Percentiles rank a stretch among this genome's conserved stretches.
Conservation (phyloP, 1,140 invertebrate genomes). For the Papilio helenus region DNA sequence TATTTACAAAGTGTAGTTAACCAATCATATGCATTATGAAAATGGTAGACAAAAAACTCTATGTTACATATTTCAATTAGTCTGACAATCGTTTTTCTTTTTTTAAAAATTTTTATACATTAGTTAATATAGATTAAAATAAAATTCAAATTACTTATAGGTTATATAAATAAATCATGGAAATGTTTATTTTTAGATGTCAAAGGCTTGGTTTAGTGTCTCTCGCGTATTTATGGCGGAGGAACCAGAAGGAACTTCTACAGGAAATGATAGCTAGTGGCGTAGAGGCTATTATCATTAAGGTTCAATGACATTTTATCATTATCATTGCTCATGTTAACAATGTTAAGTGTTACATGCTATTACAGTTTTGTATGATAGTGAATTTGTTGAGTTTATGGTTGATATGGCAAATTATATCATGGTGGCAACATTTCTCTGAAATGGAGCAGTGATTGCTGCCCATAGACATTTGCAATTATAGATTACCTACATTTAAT, state of each 20-base stretch:
- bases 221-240: slow-evolving; percentile 96
- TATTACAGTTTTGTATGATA: background rate
- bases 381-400: no score
- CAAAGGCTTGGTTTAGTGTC: slow-evolving; percentile 93
- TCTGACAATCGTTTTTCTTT: no score
- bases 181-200: slow-evolving; percentile 86
- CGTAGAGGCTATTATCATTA: slow-evolving; percentile 97
- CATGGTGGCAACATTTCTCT: no score
- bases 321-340: slow-evolving; percentile 26
- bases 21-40: no score
- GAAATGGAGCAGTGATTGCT: no score
- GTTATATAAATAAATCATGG: slow-evolving; percentile 6
- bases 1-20: no score
- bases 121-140: background rate
- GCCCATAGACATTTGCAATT: no score
- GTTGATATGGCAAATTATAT: no score
- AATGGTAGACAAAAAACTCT: no score
- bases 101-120: background rate
- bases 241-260: slow-evolving; percentile 96
- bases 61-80: no score
- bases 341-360: background rate
- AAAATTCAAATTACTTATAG: no score
- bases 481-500: no score
- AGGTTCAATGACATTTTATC: slow-evolving; percentile 80
- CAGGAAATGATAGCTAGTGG: slow-evolving; percentile 98